Conservation (phyloP, 2,888 invertebrate genomes). For the Adelphocoris suturalis region DNA sequence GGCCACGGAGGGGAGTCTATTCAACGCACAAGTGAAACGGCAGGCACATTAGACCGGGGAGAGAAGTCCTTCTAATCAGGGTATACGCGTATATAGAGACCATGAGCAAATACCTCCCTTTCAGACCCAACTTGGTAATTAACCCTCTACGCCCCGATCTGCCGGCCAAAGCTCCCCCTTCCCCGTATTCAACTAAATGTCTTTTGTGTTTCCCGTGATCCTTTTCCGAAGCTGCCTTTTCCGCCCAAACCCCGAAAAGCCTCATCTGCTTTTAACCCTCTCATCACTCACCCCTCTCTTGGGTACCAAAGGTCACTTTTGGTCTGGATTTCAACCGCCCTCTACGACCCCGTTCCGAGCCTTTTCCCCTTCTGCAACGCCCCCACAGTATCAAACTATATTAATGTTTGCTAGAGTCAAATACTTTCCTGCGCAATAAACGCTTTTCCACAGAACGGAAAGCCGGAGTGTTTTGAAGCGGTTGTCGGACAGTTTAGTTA, state of each 20-base stretch:
- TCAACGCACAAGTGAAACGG: conserved; percentile 44
- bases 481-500: not conserved
- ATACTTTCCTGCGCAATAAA: not conserved
- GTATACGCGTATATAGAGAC: conserved; percentile 55
- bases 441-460: not conserved
- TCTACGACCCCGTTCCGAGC: not conserved
- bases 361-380: not conserved
- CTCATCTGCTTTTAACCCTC: conserved; percentile 41
- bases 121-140: conserved; percentile 39
- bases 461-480: not conserved
- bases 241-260: conserved; percentile 2
- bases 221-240: conserved; percentile 22
- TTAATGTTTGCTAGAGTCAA: conserved; percentile 10
- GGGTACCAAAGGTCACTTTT: conserved; percentile 20
- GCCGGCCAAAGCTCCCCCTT: not conserved
- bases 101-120: conserved; percentile 58
- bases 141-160: conserved; percentile 24
- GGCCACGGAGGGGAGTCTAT: conserved; percentile 37
- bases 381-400: not conserved
- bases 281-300: not conserved
- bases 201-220: conserved; percentile 55
- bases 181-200: conserved; percentile 52
- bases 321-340: not conserved
- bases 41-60: conserved; percentile 24
- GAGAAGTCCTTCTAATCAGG: conserved; percentile 64